phyloP scores from a whole-genome alignment of 1,140 invertebrate genomes.

The Brachionus angularis region DNA sequence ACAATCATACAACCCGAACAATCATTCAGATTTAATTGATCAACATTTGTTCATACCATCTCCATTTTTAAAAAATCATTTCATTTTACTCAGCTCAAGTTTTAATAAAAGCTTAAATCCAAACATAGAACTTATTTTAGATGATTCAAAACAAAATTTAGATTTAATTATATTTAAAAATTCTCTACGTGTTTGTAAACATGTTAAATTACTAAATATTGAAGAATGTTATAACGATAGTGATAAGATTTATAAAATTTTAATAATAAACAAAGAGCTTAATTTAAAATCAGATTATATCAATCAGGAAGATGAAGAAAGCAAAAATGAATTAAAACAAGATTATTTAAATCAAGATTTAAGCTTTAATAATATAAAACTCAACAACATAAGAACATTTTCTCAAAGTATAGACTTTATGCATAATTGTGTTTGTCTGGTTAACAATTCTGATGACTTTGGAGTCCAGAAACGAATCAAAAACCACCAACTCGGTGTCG shows the following conservation, averaged over 20 bases:
- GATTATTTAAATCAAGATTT: too few relatives aligned
- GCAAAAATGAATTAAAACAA: background rate
- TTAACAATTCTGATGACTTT: background rate
- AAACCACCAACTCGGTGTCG: background rate
- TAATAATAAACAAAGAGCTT: constrained; percentile 32
- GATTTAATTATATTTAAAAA: constrained; percentile 5
- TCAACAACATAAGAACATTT: background rate
- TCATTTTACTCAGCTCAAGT: background rate
- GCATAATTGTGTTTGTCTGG: constrained; percentile 19
- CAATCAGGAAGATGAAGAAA: too few relatives aligned
- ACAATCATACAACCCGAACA: background rate
- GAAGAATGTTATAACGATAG: constrained; percentile 7
- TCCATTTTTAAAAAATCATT: constrained; percentile 39
- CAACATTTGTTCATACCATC: constrained; percentile 37
- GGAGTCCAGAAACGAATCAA: background rate
- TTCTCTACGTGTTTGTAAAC: background rate
- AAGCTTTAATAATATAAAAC: too few relatives aligned
- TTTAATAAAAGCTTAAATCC: background rate
- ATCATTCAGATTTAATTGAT: constrained; percentile 11
- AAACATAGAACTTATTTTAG: background rate
- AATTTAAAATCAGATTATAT: constrained; percentile 6
- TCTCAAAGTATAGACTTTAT: constrained; percentile 40
- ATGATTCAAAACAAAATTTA: background rate
- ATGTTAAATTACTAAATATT: constrained; percentile 9
- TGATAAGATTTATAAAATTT: constrained; percentile 8